Percentiles rank a stretch among this genome's conserved stretches.
These are phyloP conservation scores for Heliothis peltigera DNA, from an alignment of 2,888 invertebrate genomes.

Conservation along the genomic window DNA sequence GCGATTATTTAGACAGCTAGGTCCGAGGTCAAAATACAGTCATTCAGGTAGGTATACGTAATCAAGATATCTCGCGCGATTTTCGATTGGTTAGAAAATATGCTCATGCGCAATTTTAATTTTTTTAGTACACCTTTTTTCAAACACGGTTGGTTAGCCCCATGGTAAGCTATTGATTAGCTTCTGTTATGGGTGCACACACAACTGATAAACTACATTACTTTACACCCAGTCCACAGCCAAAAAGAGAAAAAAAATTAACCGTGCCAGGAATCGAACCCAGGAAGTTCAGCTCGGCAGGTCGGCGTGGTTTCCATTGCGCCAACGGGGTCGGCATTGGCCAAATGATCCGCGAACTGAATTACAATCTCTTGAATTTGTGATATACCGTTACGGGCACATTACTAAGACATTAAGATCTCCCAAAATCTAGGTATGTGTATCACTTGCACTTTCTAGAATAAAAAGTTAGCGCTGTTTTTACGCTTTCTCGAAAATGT, in stretches of 20 bases:
- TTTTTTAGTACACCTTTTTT: too few species aligned
- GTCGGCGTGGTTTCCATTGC: too few species aligned
- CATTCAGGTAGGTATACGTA: slow-evolving; percentile 5
- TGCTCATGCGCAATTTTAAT: too few species aligned
- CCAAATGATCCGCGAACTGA: slow-evolving; percentile 17
- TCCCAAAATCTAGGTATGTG: slow-evolving; percentile 36
- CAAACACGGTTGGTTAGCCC: too few species aligned
- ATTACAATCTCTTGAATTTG: slow-evolving; percentile 16
- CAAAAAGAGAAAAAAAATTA: too few species aligned
- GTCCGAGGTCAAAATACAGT: slow-evolving; percentile 21
- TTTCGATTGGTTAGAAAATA: slow-evolving; percentile 23
- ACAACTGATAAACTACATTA: too few species aligned
- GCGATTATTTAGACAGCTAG: slow-evolving; percentile 14
- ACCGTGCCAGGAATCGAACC: too few species aligned
- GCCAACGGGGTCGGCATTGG: too few species aligned
- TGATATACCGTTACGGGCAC: slow-evolving; percentile 28
- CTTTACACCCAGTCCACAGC: too few species aligned
- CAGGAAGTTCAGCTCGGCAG: too few species aligned
- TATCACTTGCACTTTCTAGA: slow-evolving; percentile 56
- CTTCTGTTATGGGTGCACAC: too few species aligned
- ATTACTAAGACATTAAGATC: slow-evolving; percentile 23
- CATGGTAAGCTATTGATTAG: too few species aligned
- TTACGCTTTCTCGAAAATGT: slow-evolving; percentile 47
- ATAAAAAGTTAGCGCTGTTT: slow-evolving; percentile 38
- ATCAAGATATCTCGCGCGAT: slow-evolving; percentile 19